Percentiles rank a stretch among this genome's conserved stretches.
Evolutionary conservation across 2,797 vertebrate genomes (phyloP).

Genomic region (Cynodonichthys magdalenae): DNA sequence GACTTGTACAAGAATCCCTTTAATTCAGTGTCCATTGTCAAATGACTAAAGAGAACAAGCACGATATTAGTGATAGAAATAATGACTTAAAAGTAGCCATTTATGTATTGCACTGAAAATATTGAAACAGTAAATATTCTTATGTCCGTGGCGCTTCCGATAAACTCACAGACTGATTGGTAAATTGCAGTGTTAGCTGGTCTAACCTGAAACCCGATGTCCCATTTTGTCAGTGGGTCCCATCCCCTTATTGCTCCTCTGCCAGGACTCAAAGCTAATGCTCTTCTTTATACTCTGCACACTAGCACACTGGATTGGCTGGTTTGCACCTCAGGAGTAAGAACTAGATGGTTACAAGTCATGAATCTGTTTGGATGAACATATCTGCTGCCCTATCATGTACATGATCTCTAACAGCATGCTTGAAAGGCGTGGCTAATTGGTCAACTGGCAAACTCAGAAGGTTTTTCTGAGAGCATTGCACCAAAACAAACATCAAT

Average conservation of each 20-base stretch:
- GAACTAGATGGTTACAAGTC: slow-evolving; percentile 75
- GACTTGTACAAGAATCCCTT: slow-evolving; percentile 77
- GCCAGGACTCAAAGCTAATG: slow-evolving; percentile 47
- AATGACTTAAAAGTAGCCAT: slow-evolving; percentile 82
- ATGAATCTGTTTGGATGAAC: slow-evolving; percentile 74
- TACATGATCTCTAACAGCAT: slow-evolving; percentile 51
- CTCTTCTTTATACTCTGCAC: slow-evolving; percentile 26
- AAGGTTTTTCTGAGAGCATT: slow-evolving; percentile 17
- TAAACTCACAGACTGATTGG: slow-evolving; percentile 67
- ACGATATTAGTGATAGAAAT: slow-evolving; percentile 50
- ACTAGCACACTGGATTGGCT: slow-evolving; percentile 72
- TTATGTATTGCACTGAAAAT: slow-evolving; percentile 83
- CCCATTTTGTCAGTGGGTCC: slow-evolving; percentile 56
- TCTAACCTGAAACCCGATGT: slow-evolving; percentile 78
- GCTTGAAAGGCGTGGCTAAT: slow-evolving; percentile 40
- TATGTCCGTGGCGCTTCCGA: slow-evolving; percentile 82
- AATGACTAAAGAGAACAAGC: slow-evolving; percentile 53
- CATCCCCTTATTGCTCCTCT: slow-evolving; percentile 42
- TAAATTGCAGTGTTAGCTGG: slow-evolving; percentile 82
- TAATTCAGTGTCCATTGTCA: slow-evolving; percentile 78
- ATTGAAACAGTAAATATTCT: slow-evolving; percentile 59
- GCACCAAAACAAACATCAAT: slow-evolving; percentile 20
- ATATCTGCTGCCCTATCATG: slow-evolving; percentile 76
- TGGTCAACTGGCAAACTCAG: slow-evolving; percentile 69
- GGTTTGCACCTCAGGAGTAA: slow-evolving; percentile 71